A percentile compares a stretch with the other conserved stretches of the same genome.
These are phyloP conservation scores for Myotis pilosus DNA, from an alignment of 2,797 vertebrate species.

Conservation along the genomic window DNA sequence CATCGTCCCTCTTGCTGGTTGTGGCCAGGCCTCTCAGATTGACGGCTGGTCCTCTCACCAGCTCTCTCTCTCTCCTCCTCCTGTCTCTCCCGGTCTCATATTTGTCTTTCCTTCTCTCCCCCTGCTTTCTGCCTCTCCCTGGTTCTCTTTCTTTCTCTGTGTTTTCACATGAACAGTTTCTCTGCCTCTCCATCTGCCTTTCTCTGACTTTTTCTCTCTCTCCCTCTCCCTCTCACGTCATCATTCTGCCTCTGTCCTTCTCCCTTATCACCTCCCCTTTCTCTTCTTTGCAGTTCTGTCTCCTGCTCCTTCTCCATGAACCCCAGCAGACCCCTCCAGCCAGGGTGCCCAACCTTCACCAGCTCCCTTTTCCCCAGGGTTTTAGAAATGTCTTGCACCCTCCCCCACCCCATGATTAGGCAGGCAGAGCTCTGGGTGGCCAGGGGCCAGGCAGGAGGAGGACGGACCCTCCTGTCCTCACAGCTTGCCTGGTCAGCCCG, in stretches of 20 bases:
- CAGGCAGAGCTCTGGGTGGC: background rate
- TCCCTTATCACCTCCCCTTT: background rate
- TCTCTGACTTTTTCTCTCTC: background rate
- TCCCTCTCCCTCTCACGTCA: background rate
- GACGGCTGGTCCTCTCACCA: background rate
- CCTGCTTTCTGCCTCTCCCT: background rate
- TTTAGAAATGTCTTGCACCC: background rate
- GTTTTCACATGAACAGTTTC: background rate
- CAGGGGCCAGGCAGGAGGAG: background rate
- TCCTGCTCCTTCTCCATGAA: background rate
- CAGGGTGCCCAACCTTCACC: background rate
- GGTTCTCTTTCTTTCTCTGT: background rate
- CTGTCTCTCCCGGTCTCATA: background rate
- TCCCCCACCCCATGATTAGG: background rate
- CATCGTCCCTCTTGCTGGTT: background rate
- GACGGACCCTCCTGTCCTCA: background rate
- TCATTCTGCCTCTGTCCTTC: background rate
- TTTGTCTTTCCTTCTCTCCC: background rate
- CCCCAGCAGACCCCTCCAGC: background rate
- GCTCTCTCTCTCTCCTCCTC: background rate
- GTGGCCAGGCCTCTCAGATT: background rate
- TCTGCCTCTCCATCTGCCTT: background rate
- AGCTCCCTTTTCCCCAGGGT: background rate
- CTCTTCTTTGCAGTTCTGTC: background rate
- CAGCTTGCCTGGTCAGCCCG: background rate